These are phyloP conservation scores for Mimas tiliae DNA, from an alignment of 2,888 invertebrate species.

Conservation along the genomic window DNA sequence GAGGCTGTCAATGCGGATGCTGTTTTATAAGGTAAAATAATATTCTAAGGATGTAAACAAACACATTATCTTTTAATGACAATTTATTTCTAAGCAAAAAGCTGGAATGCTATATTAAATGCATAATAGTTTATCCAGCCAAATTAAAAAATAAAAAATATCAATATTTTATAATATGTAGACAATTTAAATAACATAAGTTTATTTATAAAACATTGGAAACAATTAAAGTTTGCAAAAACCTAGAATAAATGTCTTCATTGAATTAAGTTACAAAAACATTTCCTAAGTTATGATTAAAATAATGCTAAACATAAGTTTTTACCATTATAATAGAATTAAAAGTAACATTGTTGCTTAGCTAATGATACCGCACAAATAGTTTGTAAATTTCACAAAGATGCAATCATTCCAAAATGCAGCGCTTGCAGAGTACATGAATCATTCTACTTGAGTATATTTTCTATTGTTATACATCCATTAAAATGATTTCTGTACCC, in stretches of 20 bases:
- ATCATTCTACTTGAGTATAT: too few relatives aligned
- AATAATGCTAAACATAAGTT: not conserved
- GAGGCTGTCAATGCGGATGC: too few relatives aligned
- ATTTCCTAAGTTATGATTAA: not conserved
- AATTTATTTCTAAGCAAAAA: slow-evolving; percentile 73
- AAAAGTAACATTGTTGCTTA: not conserved
- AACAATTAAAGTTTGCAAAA: not conserved
- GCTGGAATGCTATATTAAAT: slow-evolving; percentile 82
- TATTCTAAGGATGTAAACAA: slow-evolving; percentile 29
- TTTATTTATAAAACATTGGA: slow-evolving; percentile 32
- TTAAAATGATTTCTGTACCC: too few relatives aligned
- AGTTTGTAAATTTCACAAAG: too few relatives aligned
- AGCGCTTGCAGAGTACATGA: too few relatives aligned
- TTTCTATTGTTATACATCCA: too few relatives aligned
- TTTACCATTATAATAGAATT: slow-evolving; percentile 1
- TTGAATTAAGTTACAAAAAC: slow-evolving; percentile 1
- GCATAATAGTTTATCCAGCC: slow-evolving; percentile 52
- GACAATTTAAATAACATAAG: slow-evolving; percentile 22
- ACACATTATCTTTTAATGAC: slow-evolving; percentile 46
- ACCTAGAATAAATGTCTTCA: not conserved
- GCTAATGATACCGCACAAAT: too few relatives aligned
- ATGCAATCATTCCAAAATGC: too few relatives aligned
- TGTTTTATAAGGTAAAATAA: too few relatives aligned
- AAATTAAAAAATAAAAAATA: slow-evolving; percentile 39
- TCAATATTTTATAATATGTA: slow-evolving; percentile 32